Evolutionary conservation across 2,888 invertebrate species (phyloP).

Genomic region (Cephonodes hylas): DNA sequence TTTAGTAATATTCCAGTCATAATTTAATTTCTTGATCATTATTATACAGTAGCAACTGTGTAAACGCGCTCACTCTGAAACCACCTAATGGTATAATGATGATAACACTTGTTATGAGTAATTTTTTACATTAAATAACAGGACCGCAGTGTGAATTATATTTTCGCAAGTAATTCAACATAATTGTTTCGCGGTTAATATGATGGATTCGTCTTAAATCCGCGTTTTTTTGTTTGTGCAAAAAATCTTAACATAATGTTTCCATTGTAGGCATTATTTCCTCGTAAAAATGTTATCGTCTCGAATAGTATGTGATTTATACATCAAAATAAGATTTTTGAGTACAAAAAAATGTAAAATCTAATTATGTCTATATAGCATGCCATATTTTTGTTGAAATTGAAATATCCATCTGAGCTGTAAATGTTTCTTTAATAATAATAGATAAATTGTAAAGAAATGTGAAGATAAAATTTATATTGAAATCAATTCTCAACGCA

Average conservation of each 20-base stretch:
- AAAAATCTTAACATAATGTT: not conserved
- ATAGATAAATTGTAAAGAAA: not conserved
- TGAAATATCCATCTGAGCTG: too few species aligned
- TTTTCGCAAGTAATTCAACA: conserved; percentile 13
- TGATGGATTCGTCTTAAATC: not conserved
- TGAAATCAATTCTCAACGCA: not conserved
- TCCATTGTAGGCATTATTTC: not conserved
- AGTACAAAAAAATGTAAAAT: not conserved
- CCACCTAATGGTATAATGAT: conserved; percentile 5
- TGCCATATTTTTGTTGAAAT: too few species aligned
- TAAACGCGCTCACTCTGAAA: not conserved
- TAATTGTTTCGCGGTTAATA: conserved; percentile 12
- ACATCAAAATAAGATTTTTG: not conserved
- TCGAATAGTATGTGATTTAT: not conserved
- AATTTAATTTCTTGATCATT: not conserved
- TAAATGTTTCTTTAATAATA: too few species aligned
- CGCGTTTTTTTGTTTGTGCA: not conserved
- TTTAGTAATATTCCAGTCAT: not conserved
- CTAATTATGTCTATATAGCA: not conserved
- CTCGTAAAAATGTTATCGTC: not conserved
- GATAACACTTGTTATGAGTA: not conserved
- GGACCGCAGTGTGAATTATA: conserved; percentile 11
- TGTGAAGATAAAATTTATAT: not conserved
- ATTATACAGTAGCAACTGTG: not conserved
- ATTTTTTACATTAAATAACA: conserved; percentile 13